Evolutionary conservation across 2,888 invertebrate species (phyloP), one percentile per base, ranked within the genome.

Genomic region (Candidula unifasciata): DNA sequence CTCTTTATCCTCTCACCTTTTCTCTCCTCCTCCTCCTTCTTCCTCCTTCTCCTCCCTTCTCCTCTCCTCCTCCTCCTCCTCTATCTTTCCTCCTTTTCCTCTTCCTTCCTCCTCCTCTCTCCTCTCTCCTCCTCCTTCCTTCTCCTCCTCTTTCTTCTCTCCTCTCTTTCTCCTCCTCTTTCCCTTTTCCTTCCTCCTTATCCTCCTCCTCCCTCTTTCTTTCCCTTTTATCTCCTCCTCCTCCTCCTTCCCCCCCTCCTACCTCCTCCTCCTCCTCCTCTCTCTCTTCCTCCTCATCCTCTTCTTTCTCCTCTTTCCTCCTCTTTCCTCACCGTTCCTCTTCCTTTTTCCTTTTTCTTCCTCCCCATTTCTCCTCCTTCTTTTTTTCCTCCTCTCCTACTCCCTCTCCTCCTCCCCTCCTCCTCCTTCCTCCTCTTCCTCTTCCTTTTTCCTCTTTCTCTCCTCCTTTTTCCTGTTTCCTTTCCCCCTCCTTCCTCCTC

Each of bases 371-470:
- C 30, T 57, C 18, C 60, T n/a, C 33, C 30, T n/a, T 18, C 3
- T 16, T 3, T 60, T 60, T 60, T 18, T 60, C 18, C 18, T 18
- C 3, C n/a, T n/a, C 16, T 16, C 16, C n/a, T 18, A 10, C 60
- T n/a, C 18, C 16, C 60, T n/a, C 18, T 60, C 3, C 60, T n/a
- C n/a, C 60, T 24, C n/a, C 3, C n/a, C 18, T 16, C 18, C n/a
- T 24, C 18, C 60, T 60, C n/a, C 60, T n/a, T 16, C 16, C n/a
- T n/a, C n/a, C 18, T 18, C 16, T n/a, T 16, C 16, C 60, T 16
- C 16, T 30, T 78, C 78, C 30, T n/a, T 54, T 10, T 54, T 78
- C 57, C 57, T 27, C 76, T 44, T 44, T 27, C n/a, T 60, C 60
- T 60, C n/a, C 16, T 16, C 18, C 18, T 18, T 60, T 16, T 18